Conservation (phyloP, 2,113 vertebrate species). For the Gallinago media region DNA sequence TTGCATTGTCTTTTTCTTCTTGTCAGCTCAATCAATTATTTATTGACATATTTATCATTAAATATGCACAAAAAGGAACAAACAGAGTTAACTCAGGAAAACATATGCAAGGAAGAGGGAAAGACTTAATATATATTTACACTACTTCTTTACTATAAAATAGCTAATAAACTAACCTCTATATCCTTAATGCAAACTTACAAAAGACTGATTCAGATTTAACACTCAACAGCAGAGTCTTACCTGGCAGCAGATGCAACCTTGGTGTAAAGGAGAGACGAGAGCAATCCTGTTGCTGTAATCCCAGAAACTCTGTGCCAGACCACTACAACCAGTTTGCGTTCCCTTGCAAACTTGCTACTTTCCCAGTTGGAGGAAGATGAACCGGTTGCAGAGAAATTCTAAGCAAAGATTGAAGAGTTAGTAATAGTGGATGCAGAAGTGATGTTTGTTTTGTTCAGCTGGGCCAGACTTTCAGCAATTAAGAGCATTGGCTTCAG, state of each 20-base stretch:
- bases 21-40: background rate
- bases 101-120: background rate
- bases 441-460: background rate
- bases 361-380: background rate
- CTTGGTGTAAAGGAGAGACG: background rate
- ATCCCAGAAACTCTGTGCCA: background rate
- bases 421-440: background rate
- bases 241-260: background rate
- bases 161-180: background rate
- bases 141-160: background rate
- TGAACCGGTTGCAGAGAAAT: background rate
- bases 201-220: background rate
- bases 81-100: background rate
- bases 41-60: conserved; percentile 1
- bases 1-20: background rate
- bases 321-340: background rate
- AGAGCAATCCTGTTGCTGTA: background rate
- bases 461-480: background rate
- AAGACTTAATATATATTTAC: background rate
- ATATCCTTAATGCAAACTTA: background rate
- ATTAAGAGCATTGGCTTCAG: background rate
- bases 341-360: background rate
- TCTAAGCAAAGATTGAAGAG: background rate
- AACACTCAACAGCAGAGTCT: background rate
- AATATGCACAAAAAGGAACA: background rate